A percentile compares a stretch with the other conserved stretches of the same genome.
phyloP scores from a whole-genome alignment of 2,888 invertebrate species.

The Lumbricus terrestris region DNA sequence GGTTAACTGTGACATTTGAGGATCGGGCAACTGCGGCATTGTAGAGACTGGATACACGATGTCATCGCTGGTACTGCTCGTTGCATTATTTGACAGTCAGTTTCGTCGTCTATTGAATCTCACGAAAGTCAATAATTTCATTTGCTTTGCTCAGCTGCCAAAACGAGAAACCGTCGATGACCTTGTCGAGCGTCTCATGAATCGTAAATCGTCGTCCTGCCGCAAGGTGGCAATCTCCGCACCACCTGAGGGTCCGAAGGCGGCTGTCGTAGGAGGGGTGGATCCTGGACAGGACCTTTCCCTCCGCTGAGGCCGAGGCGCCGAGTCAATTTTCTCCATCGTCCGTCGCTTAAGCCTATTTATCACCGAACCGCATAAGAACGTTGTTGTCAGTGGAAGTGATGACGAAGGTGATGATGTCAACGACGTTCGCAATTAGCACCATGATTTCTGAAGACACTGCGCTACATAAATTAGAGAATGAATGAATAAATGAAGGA shows the following conservation, averaged over 20 bases:
- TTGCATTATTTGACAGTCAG: not conserved
- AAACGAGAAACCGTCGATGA: not conserved
- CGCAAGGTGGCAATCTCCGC: not conserved
- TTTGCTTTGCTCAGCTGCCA: not conserved
- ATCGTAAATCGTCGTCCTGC: not conserved
- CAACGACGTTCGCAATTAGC: not conserved
- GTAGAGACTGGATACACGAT: not conserved
- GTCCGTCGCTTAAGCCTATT: too few species aligned
- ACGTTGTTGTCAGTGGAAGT: not conserved
- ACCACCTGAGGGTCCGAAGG: too few species aligned
- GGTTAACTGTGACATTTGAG: too few species aligned
- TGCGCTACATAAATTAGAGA: not conserved
- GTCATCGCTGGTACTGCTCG: not conserved
- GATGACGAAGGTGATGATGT: not conserved
- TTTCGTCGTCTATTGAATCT: not conserved
- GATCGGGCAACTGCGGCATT: too few species aligned
- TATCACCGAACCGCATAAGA: not conserved
- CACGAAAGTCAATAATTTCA: not conserved
- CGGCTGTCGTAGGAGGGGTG: too few species aligned
- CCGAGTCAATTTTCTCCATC: not conserved
- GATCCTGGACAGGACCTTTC: not conserved
- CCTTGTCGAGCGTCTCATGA: not conserved
- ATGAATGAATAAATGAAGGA: not conserved
- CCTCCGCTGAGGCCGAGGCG: not conserved
- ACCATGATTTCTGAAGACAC: not conserved